These are phyloP conservation scores for Tipula lateralis DNA, from an alignment of 2,888 invertebrate genomes.

Conservation along the genomic window DNA sequence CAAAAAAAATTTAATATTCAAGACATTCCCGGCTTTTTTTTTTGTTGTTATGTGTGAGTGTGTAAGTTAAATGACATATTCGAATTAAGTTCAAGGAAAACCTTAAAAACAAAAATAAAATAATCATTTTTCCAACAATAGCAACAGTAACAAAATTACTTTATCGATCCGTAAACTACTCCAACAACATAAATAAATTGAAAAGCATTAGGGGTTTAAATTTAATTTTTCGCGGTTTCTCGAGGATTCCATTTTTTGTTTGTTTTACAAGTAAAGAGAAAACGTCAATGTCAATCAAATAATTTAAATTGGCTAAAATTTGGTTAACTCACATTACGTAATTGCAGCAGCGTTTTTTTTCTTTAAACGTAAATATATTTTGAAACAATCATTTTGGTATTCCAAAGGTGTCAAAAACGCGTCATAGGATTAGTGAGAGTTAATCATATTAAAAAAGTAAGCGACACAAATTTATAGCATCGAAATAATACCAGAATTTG, in stretches of 20 bases:
- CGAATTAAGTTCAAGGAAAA: constrained; percentile 20
- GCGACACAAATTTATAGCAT: too few relatives aligned
- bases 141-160: background rate
- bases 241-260: background rate
- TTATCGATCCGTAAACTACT: background rate
- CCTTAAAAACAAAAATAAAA: constrained; percentile 2
- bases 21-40: background rate
- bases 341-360: background rate
- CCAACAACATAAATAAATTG: background rate
- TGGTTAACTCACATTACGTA: background rate
- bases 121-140: background rate
- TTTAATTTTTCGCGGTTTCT: background rate
- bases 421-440: background rate
- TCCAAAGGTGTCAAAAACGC: background rate
- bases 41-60: background rate
- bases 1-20: constrained; percentile 13
- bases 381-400: background rate
- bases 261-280: background rate
- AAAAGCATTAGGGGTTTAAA: background rate
- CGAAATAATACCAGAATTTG: too few relatives aligned
- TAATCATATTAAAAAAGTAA: too few relatives aligned
- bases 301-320: background rate
- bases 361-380: background rate
- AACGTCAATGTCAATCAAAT: background rate
- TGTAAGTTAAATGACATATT: background rate